Base-by-base conservation (phyloP, 2,888 invertebrate species). In the Rotaria macrura region DNA sequence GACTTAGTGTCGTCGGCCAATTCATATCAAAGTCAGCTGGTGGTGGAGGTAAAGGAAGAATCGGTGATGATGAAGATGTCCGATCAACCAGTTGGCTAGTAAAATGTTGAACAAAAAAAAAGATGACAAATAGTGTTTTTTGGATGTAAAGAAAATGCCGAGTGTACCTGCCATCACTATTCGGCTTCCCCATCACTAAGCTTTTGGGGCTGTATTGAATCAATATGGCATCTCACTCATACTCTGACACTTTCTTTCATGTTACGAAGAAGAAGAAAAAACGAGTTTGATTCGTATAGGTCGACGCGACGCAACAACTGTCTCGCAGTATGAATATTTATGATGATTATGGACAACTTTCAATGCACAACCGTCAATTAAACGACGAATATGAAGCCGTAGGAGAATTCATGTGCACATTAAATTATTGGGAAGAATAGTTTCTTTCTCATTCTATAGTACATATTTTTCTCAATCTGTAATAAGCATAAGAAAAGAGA, bases 321-420 rank as follows among this genome's bases (percentile, higher is more conserved):
- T 29, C 65, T 65, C 65, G 17, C 65, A 34, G 65, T 65, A 65
- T 29, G 65, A 65, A 65, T 34, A 65, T 65, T 65, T 34, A 65
- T 65, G 65, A 65, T 65, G 65, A 65, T 65, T 65, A 65, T 65
- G 65, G 34, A 65, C 65, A 65, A 65, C 65, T 65, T 65, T 65
- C 65, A 65, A 65, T 65, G 38, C 65, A 65, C 65, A 65, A 65
- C 65, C 65, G 29, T 34, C 65, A 65, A 65, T 65, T 65, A 65
- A 5, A 65, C 65, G 34, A 65, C 17, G 65, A 34, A 65, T 65
- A 34, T 6, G 29, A 65, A 29, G 34, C 34, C 65, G 0, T 65
- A 20, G 14, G 29, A 65, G 65, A 65, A 65, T 65, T 29, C 6
- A 65, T 34, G 14, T 20, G 34, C 38, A 65, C 6, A 17, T 65